phyloP scores from a whole-genome alignment of 1,140 invertebrate species.

The Neuroterus valhalla region DNA sequence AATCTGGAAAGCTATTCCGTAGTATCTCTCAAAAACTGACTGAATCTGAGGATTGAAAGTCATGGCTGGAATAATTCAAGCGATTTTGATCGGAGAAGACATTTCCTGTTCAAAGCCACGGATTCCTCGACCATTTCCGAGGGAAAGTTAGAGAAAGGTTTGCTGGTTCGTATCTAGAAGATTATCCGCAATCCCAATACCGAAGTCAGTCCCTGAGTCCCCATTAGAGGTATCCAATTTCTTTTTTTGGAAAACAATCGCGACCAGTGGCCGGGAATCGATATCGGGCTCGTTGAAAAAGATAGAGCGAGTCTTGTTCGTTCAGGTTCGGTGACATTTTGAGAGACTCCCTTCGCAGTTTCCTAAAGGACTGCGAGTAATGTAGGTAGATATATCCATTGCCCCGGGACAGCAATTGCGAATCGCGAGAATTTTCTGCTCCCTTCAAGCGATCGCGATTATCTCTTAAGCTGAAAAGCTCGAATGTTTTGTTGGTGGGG shows the following conservation, averaged over 20 bases:
- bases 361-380: slow-evolving; percentile 23
- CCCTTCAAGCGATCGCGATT: slow-evolving; percentile 38
- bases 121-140: slow-evolving; percentile 20
- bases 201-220: slow-evolving; percentile 48
- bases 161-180: slow-evolving; percentile 47
- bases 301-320: not conserved
- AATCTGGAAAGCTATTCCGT: slow-evolving; percentile 8
- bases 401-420: slow-evolving; percentile 12
- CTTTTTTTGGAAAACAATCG: slow-evolving; percentile 54
- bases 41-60: not conserved
- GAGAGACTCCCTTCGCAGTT: not conserved
- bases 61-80: slow-evolving; percentile 23
- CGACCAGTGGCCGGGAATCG: slow-evolving; percentile 39
- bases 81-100: slow-evolving; percentile 25
- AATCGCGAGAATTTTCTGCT: slow-evolving; percentile 17
- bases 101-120: not conserved
- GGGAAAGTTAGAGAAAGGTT: slow-evolving; percentile 25
- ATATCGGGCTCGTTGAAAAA: slow-evolving; percentile 33
- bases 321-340: not conserved
- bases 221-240: slow-evolving; percentile 66
- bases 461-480: slow-evolving; percentile 37
- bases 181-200: slow-evolving; percentile 52
- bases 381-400: slow-evolving; percentile 23
- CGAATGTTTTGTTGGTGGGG: slow-evolving; percentile 36
- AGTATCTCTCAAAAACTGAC: not conserved